Percentiles rank a stretch among this genome's conserved stretches.
phyloP scores from a whole-genome alignment of 2,888 invertebrate genomes.

The Isoperla grammatica region DNA sequence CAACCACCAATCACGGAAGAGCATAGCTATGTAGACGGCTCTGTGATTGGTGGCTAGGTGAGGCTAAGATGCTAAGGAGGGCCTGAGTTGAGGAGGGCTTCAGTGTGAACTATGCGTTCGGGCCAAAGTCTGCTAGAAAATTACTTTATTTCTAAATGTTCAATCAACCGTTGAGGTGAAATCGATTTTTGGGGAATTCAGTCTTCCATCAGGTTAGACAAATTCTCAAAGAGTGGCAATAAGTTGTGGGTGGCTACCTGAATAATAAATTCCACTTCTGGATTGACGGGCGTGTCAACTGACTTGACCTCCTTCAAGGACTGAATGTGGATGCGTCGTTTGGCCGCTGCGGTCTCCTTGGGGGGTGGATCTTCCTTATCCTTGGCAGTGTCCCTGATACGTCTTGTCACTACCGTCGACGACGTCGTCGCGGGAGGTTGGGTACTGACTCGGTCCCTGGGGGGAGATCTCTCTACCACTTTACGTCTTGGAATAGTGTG shows the following conservation, averaged over 20 bases:
- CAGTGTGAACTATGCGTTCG: too few relatives aligned
- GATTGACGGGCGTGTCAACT: constrained; percentile 43
- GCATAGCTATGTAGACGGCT: too few relatives aligned
- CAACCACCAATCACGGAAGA: too few relatives aligned
- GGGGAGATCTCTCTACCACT: constrained; percentile 11
- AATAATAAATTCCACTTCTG: constrained; percentile 58
- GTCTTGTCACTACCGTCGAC: constrained; percentile 32
- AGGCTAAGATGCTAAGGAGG: too few relatives aligned
- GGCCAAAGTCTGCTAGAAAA: too few relatives aligned
- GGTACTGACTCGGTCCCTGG: background rate
- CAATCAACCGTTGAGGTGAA: too few relatives aligned
- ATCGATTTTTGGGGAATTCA: too few relatives aligned
- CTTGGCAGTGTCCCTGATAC: background rate
- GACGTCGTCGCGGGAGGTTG: constrained; percentile 21
- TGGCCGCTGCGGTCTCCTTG: constrained; percentile 4
- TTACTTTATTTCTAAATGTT: too few relatives aligned
- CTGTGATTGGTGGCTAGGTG: too few relatives aligned
- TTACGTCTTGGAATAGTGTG: constrained; percentile 10
- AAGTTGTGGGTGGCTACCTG: constrained; percentile 50
- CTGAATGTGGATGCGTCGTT: constrained; percentile 36
- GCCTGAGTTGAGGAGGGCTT: too few relatives aligned
- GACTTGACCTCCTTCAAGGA: constrained; percentile 38
- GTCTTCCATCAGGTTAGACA: too few relatives aligned
- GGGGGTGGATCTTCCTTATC: background rate
- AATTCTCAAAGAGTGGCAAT: too few relatives aligned